Evolutionary conservation across 1,140 invertebrate species (phyloP).

Genomic region (Zaprionus ornatus): DNA sequence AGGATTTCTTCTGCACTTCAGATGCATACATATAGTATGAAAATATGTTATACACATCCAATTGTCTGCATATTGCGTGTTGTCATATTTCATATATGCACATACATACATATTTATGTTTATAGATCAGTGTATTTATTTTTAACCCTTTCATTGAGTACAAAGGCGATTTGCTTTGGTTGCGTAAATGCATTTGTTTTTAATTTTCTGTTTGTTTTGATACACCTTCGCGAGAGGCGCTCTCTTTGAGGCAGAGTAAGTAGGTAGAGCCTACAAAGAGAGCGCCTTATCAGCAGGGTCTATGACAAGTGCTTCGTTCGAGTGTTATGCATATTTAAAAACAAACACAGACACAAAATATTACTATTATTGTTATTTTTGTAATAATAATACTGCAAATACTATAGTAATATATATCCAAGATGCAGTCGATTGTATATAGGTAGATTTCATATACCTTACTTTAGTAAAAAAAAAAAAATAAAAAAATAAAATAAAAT

Average conservation of each 20-base stretch:
- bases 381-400: neutral
- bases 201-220: slow-evolving; percentile 77
- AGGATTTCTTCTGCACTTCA: neutral
- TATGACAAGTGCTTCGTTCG: neutral
- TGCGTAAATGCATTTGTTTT: slow-evolving; percentile 68
- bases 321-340: neutral
- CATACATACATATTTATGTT: neutral
- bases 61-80: neutral
- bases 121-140: slow-evolving; percentile 37
- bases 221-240: slow-evolving; percentile 53
- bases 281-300: slow-evolving; percentile 30
- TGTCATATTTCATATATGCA: neutral
- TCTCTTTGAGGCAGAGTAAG: slow-evolving; percentile 2
- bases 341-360: neutral
- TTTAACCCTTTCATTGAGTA: slow-evolving; percentile 41
- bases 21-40: neutral
- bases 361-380: neutral
- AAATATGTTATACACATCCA: too few species aligned
- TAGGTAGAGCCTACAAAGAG: slow-evolving; percentile 15
- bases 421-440: too few species aligned
- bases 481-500: too few species aligned
- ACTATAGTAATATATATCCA: too few species aligned
- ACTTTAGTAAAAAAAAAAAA: too few species aligned
- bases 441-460: too few species aligned
- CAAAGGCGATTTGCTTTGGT: slow-evolving; percentile 25